Percentiles rank a stretch among this genome's conserved stretches.
These are phyloP conservation scores for Heterodera carotae DNA, from an alignment of 1,140 invertebrate genomes.

Conservation along the genomic window DNA sequence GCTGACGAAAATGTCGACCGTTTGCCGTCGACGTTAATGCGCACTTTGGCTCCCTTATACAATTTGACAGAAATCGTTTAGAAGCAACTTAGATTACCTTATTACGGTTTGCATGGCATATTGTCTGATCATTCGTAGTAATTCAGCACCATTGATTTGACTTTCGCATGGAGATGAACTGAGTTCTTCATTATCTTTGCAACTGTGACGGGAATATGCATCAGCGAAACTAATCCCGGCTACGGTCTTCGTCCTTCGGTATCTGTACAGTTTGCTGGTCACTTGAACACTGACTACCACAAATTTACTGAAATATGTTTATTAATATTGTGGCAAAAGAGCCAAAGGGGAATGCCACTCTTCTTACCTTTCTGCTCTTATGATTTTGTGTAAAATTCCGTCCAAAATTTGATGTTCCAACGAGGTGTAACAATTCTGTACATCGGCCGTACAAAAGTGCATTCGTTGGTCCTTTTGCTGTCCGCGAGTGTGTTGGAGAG, in stretches of 20 bases:
- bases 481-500: conserved; percentile 11
- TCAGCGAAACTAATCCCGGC: conserved; percentile 21
- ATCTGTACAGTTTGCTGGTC: conserved; percentile 32
- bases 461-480: conserved; percentile 16
- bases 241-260: conserved; percentile 12
- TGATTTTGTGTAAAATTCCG: conserved; percentile 28
- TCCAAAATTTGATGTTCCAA: conserved; percentile 33
- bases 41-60: conserved; percentile 11
- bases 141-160: conserved; percentile 26
- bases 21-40: background rate
- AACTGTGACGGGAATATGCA: conserved; percentile 21
- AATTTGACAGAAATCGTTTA: background rate
- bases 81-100: background rate
- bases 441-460: conserved; percentile 31
- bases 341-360: too few relatives aligned
- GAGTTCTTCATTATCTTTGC: conserved; percentile 22
- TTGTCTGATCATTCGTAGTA: conserved; percentile 25
- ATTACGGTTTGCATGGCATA: conserved; percentile 42
- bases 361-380: conserved; percentile 28
- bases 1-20: background rate
- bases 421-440: conserved; percentile 36
- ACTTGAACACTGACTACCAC: conserved; percentile 21
- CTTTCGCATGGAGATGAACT: conserved; percentile 28
- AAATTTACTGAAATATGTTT: conserved; percentile 30
- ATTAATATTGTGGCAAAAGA: too few relatives aligned